A percentile compares a stretch with the other conserved stretches of the same genome.
These are phyloP conservation scores for Yasuhikotakia modesta DNA, from an alignment of 2,797 vertebrate genomes.

Conservation along the genomic window DNA sequence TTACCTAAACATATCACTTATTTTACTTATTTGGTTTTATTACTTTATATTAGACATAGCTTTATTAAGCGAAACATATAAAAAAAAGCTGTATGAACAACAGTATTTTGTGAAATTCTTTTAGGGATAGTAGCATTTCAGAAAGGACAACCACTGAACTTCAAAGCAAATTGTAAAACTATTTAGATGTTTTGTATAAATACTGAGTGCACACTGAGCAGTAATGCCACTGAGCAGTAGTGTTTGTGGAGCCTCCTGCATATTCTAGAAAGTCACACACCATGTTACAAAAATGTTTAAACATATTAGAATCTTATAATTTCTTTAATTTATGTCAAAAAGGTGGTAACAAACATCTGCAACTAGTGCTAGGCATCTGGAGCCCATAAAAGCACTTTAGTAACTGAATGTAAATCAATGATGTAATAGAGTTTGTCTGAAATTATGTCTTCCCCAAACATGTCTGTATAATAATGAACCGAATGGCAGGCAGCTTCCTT, in stretches of 20 bases:
- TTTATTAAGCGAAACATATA: too few relatives aligned
- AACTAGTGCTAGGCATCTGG: neutral
- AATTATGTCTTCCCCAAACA: constrained; percentile 23
- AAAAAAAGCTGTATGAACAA: neutral
- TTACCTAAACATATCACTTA: too few relatives aligned
- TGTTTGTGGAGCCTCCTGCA: neutral
- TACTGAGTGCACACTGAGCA: neutral
- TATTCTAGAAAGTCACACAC: neutral
- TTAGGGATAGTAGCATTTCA: neutral
- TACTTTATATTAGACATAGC: neutral
- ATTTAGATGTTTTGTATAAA: neutral
- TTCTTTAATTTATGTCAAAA: neutral
- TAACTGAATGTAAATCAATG: constrained; percentile 11
- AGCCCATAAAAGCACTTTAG: constrained; percentile 26
- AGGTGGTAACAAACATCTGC: neutral
- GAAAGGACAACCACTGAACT: neutral
- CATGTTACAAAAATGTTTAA: neutral
- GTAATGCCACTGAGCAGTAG: neutral
- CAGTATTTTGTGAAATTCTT: neutral
- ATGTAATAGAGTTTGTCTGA: constrained; percentile 30
- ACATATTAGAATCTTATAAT: neutral
- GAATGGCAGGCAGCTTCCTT: constrained; percentile 24
- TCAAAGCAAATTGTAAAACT: neutral
- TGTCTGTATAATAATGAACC: constrained; percentile 28
- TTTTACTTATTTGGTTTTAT: too few relatives aligned